A percentile compares a stretch with the other conserved stretches of the same genome.
Evolutionary conservation across 2,888 invertebrate species (phyloP).

Genomic region (Microdon myrmicae): DNA sequence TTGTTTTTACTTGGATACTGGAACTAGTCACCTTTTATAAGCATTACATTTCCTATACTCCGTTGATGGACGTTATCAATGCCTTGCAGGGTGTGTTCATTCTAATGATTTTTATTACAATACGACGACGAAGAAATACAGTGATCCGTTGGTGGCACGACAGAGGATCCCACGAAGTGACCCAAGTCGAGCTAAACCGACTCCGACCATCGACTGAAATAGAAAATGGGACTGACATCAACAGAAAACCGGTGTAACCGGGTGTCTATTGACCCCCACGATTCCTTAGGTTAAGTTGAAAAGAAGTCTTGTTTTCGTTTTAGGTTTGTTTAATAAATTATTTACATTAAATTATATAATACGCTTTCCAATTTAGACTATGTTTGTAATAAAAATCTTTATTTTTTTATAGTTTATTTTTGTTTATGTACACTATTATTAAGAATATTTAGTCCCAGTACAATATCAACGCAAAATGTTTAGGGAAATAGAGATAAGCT

Average conservation of each 20-base stretch:
- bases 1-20: slow-evolving; percentile 78
- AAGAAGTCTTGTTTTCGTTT: not conserved
- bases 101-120: slow-evolving; percentile 72
- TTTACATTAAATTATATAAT: slow-evolving; percentile 3
- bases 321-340: slow-evolving; percentile 6
- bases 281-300: not conserved
- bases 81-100: slow-evolving; percentile 77
- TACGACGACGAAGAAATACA: slow-evolving; percentile 60
- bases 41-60: slow-evolving; percentile 67
- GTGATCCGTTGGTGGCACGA: slow-evolving; percentile 66
- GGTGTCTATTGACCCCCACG: not conserved
- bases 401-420: too few relatives aligned
- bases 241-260: slow-evolving; percentile 1
- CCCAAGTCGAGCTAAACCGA: slow-evolving; percentile 48
- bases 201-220: not conserved
- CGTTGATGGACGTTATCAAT: slow-evolving; percentile 76
- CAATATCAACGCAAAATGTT: too few relatives aligned
- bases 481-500: too few relatives aligned
- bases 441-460: too few relatives aligned
- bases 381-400: too few relatives aligned
- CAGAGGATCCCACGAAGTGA: slow-evolving; percentile 62
- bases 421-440: too few relatives aligned
- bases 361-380: too few relatives aligned
- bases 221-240: slow-evolving; percentile 17
- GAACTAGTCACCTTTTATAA: slow-evolving; percentile 74